These are phyloP conservation scores for Alfaro cultratus DNA, from an alignment of 2,797 vertebrate species.

Conservation along the genomic window DNA sequence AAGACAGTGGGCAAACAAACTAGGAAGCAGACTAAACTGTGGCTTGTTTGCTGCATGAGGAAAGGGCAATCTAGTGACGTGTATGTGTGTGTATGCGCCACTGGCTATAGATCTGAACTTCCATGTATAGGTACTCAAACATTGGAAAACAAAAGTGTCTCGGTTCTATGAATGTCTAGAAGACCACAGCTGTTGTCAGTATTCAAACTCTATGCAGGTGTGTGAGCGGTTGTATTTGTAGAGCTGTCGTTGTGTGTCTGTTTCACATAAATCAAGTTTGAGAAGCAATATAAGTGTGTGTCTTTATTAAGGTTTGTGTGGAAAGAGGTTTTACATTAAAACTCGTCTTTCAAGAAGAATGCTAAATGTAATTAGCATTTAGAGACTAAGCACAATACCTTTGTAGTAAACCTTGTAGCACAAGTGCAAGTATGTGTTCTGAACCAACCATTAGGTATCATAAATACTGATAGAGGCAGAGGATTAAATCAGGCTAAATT, in stretches of 20 bases:
- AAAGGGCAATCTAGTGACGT: conserved; percentile 52
- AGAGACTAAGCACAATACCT: neutral
- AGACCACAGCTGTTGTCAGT: conserved; percentile 70
- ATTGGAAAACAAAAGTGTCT: conserved; percentile 75
- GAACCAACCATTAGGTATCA: neutral
- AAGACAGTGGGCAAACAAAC: conserved; percentile 78
- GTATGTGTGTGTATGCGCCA: conserved; percentile 34
- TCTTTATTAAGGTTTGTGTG: conserved; percentile 7
- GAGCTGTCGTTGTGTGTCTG: conserved; percentile 41
- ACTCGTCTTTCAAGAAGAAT: neutral
- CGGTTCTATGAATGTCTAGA: conserved; percentile 55
- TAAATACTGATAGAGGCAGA: neutral
- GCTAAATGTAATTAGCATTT: neutral
- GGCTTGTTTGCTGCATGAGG: conserved; percentile 70
- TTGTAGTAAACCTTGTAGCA: neutral
- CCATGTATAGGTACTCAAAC: conserved; percentile 62
- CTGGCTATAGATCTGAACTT: conserved; percentile 29
- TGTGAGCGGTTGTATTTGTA: conserved; percentile 54
- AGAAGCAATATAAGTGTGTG: conserved; percentile 11
- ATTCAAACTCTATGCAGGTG: conserved; percentile 70
- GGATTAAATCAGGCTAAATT: too few relatives aligned
- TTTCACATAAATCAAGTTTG: conserved; percentile 28
- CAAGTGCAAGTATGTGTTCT: neutral
- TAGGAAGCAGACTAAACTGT: conserved; percentile 77
- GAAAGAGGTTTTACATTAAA: neutral